Percentiles rank a stretch among this genome's conserved stretches.
Evolutionary conservation across 1,140 invertebrate species (phyloP).

Genomic region (Drosophila mojavensis): DNA sequence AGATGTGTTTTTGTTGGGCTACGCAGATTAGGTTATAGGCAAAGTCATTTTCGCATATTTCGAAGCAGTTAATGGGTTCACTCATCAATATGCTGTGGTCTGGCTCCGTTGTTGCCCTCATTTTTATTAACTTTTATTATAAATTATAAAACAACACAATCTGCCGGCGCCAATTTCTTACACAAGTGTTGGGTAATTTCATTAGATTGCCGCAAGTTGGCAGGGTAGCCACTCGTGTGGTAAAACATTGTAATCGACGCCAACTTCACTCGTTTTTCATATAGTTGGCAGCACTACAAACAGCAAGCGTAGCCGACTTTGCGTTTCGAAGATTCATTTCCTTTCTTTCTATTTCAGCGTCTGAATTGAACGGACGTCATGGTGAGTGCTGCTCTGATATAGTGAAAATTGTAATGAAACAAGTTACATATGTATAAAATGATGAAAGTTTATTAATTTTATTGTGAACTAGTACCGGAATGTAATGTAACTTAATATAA

Average conservation of each 20-base stretch:
- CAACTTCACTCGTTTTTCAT: conserved; percentile 1
- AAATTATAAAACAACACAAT: conserved; percentile 23
- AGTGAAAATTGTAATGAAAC: background rate
- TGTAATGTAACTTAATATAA: background rate
- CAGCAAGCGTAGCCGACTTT: conserved; percentile 51
- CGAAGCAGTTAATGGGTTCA: conserved; percentile 62
- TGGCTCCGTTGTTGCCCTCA: conserved; percentile 45
- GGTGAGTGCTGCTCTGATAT: conserved; percentile 51
- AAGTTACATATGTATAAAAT: too few relatives aligned
- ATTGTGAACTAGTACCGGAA: too few relatives aligned
- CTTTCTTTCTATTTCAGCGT: conserved; percentile 80
- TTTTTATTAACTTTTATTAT: conserved; percentile 11
- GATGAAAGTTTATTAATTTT: too few relatives aligned
- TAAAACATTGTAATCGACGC: background rate
- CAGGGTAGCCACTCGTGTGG: background rate
- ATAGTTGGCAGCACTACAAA: background rate
- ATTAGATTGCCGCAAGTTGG: background rate
- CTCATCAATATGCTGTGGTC: conserved; percentile 52
- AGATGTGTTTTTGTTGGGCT: conserved; percentile 52
- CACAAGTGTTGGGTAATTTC: conserved; percentile 22
- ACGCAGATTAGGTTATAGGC: conserved; percentile 73
- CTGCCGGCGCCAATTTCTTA: conserved; percentile 30
- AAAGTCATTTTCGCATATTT: conserved; percentile 74
- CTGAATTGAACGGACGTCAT: conserved; percentile 78
- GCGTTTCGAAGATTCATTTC: conserved; percentile 14